phyloP scores from a whole-genome alignment of 2,797 vertebrate species.

The Alcedo quadribrachys region DNA sequence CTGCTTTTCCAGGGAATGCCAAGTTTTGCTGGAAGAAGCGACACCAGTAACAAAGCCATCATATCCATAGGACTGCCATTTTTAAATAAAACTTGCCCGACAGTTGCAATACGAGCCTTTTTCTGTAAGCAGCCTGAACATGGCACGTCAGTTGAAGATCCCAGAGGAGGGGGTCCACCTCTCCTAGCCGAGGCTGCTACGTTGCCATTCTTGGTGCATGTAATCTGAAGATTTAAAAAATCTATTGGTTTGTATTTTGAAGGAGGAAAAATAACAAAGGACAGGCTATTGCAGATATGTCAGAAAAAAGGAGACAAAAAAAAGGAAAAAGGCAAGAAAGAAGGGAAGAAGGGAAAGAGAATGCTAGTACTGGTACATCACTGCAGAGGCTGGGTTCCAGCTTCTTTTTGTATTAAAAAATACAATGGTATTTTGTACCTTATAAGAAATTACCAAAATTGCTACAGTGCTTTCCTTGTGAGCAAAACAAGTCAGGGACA shows the following conservation, averaged over 20 bases:
- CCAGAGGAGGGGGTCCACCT: not conserved
- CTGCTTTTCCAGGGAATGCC: slow-evolving; percentile 9
- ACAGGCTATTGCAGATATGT: not conserved
- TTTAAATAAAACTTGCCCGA: not conserved
- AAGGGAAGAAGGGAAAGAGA: not conserved
- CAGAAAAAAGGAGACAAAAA: too few relatives aligned
- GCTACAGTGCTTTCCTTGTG: not conserved
- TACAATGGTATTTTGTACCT: not conserved
- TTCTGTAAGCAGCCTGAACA: not conserved
- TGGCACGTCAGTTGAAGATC: not conserved
- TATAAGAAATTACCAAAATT: not conserved
- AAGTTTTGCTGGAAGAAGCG: not conserved
- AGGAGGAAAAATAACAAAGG: not conserved
- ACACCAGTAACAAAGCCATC: not conserved
- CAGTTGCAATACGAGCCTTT: not conserved
- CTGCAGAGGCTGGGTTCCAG: not conserved
- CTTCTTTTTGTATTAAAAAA: not conserved
- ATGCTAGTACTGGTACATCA: not conserved
- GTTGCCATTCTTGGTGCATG: accelerated
- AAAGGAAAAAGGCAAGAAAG: not conserved
- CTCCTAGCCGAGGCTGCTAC: not conserved
- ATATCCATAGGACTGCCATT: not conserved
- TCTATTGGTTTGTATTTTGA: not conserved
- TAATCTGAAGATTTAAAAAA: not conserved
- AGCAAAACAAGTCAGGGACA: not conserved